phyloP scores from a whole-genome alignment of 1,140 invertebrate genomes.

The Linepithema humile region DNA sequence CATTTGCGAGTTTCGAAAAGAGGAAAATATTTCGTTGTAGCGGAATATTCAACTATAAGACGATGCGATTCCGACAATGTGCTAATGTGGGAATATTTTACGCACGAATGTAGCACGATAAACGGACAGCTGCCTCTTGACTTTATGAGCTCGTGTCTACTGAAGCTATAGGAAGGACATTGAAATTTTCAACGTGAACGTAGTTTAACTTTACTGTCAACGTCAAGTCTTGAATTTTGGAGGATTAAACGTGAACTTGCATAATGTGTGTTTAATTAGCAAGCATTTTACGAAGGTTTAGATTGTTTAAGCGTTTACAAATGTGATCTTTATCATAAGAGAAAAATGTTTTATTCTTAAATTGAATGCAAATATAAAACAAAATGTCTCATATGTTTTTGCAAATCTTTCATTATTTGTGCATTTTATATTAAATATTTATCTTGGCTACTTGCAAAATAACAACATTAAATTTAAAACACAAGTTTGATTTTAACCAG shows the following conservation, averaged over 20 bases:
- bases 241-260: constrained; percentile 9
- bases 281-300: neutral
- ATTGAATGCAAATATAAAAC: neutral
- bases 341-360: neutral
- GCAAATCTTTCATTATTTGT: neutral
- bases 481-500: too few species aligned
- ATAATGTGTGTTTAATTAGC: neutral
- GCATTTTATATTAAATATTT: neutral
- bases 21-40: constrained; percentile 25
- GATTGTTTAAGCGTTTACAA: neutral
- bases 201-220: constrained; percentile 27
- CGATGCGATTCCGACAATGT: constrained; percentile 22
- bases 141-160: constrained; percentile 27
- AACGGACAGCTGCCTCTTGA: constrained; percentile 20
- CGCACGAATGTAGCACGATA: constrained; percentile 19
- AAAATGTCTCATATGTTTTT: neutral
- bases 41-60: neutral
- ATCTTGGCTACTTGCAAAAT: neutral
- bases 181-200: constrained; percentile 39
- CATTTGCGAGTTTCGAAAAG: constrained; percentile 8
- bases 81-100: constrained; percentile 50
- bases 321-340: neutral
- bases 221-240: constrained; percentile 17
- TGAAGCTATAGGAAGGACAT: neutral
- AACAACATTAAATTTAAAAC: neutral